Conservation (phyloP, 1,140 invertebrate species). For the Aphis craccivora region DNA sequence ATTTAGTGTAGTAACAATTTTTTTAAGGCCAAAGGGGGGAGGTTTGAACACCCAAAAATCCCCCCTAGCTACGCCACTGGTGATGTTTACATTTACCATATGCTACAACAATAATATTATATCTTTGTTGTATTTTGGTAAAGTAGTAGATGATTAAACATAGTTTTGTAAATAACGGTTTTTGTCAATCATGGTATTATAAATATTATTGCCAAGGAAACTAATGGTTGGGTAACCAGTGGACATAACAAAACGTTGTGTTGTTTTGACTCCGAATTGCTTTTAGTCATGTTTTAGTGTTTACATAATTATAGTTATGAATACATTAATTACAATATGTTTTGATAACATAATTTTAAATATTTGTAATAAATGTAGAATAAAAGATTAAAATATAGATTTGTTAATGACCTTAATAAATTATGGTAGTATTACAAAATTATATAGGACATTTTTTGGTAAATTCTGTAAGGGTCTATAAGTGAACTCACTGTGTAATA, state of each 20-base stretch:
- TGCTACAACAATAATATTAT: no score
- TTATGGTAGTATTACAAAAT: neutral
- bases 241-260: neutral
- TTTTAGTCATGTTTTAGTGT: neutral
- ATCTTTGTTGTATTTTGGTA: no score
- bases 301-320: neutral
- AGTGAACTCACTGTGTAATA: neutral
- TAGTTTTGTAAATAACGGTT: no score
- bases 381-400: neutral
- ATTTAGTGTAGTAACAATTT: no score
- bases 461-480: neutral
- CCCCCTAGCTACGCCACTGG: no score
- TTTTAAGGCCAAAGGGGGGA: no score
- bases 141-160: no score
- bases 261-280: neutral
- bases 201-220: neutral
- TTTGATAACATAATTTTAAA: neutral
- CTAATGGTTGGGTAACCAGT: neutral
- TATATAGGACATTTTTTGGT: neutral
- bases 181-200: no score
- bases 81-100: no score
- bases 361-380: neutral
- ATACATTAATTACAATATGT: neutral
- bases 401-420: neutral
- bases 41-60: no score